Percentiles rank a stretch among this genome's conserved stretches.
phyloP scores from a whole-genome alignment of 2,797 vertebrate species.

The Typhlichthys subterraneus region DNA sequence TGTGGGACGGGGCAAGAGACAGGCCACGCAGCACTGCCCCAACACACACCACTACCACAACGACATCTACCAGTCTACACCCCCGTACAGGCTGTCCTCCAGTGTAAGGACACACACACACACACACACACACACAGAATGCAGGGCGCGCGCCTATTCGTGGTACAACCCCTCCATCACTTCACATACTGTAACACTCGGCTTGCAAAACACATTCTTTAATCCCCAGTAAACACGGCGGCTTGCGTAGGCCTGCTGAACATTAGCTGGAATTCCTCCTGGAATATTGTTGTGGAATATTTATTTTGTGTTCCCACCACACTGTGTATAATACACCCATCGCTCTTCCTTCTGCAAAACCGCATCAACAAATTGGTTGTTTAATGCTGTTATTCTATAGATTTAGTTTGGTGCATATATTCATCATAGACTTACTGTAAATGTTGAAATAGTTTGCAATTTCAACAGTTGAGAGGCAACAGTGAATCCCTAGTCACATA shows the following conservation, averaged over 20 bases:
- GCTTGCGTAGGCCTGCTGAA: not conserved
- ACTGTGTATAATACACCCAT: slow-evolving; percentile 26
- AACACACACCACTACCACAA: slow-evolving; percentile 86
- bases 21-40: slow-evolving; percentile 85
- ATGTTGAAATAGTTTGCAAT: no score
- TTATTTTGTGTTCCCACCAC: slow-evolving; percentile 31
- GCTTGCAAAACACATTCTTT: not conserved
- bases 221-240: slow-evolving; percentile 8
- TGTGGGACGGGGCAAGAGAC: slow-evolving; percentile 89
- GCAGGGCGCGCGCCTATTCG: no score
- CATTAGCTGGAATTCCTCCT: slow-evolving; percentile 15
- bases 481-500: not conserved
- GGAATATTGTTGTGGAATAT: slow-evolving; percentile 25
- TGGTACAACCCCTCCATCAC: not conserved
- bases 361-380: not conserved
- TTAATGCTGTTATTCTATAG: not conserved
- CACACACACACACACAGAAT: not conserved
- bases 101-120: slow-evolving; percentile 45
- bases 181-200: not conserved
- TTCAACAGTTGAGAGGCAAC: no score
- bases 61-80: slow-evolving; percentile 87
- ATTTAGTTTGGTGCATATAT: not conserved
- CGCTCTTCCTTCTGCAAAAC: slow-evolving; percentile 23
- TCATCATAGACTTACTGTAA: no score
- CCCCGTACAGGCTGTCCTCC: slow-evolving; percentile 87